Conservation (phyloP, 2,888 invertebrate genomes). For the Cepaea hortensis region DNA sequence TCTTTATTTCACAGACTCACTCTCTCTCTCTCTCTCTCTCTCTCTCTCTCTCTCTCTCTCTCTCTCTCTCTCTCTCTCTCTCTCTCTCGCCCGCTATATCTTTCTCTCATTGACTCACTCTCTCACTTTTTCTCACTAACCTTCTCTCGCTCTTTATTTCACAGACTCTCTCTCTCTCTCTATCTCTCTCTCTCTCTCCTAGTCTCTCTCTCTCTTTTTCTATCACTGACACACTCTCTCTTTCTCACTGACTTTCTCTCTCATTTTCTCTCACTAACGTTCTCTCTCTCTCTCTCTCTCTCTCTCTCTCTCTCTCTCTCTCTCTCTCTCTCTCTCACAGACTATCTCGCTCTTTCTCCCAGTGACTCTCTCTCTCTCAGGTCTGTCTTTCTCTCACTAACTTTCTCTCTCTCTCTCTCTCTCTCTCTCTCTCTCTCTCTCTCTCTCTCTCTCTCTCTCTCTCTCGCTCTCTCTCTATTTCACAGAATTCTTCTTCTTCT, state of each 20-base stretch:
- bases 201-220: neutral
- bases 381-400: too few species aligned
- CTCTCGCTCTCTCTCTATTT: too few species aligned
- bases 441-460: neutral
- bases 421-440: neutral
- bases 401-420: too few species aligned
- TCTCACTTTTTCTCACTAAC: neutral
- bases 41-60: too few species aligned
- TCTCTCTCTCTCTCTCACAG: neutral
- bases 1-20: neutral
- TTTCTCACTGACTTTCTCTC: neutral
- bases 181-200: neutral
- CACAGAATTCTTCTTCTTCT: neutral
- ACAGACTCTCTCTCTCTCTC: neutral
- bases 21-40: neutral
- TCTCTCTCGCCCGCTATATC: too few species aligned
- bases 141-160: neutral
- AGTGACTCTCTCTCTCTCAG: neutral
- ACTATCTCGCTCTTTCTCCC: neutral
- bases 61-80: too few species aligned
- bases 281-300: neutral
- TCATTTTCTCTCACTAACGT: neutral
- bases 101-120: too few species aligned
- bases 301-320: neutral
- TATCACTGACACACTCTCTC: neutral